Percentiles rank a stretch among this genome's conserved stretches.
Evolutionary conservation across 2,888 invertebrate genomes (phyloP).

Genomic region (Hirtodrosophila alboralis): DNA sequence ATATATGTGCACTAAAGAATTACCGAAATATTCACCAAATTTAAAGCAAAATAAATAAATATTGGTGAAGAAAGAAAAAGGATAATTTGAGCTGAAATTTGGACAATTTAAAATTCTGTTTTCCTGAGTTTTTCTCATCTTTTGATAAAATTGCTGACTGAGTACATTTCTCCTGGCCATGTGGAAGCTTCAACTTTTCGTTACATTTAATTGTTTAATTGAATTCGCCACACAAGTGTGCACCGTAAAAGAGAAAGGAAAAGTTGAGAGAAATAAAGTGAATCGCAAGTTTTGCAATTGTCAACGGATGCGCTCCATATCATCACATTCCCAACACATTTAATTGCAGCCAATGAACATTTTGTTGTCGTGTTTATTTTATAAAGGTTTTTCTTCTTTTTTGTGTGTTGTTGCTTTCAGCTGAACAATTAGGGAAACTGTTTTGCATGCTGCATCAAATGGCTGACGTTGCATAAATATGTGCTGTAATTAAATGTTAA

Average conservation of each 20-base stretch:
- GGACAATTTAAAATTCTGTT: background rate
- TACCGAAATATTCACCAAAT: too few relatives aligned
- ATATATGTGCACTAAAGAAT: too few relatives aligned
- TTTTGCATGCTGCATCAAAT: constrained; percentile 34
- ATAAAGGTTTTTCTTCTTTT: constrained; percentile 4
- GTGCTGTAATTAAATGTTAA: constrained; percentile 20
- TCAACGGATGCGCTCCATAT: constrained; percentile 6
- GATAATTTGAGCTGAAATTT: background rate
- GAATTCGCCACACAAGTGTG: constrained; percentile 17
- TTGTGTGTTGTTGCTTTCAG: constrained; percentile 32
- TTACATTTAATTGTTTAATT: constrained; percentile 24
- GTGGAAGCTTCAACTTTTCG: constrained; percentile 1
- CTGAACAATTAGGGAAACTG: constrained; percentile 54
- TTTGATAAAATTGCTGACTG: background rate
- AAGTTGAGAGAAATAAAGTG: constrained; percentile 2
- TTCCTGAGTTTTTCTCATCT: background rate
- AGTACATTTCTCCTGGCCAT: constrained; percentile 2
- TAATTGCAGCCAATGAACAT: constrained; percentile 33
- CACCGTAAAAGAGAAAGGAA: background rate
- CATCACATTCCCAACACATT: background rate
- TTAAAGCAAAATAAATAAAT: constrained; percentile 5
- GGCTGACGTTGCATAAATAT: constrained; percentile 30
- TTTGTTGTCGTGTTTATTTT: constrained; percentile 15
- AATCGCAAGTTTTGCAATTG: constrained; percentile 22
- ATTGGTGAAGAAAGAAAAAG: constrained; percentile 2